A percentile compares a stretch with the other conserved stretches of the same genome.
Conservation (phyloP, 2,888 invertebrate genomes). For the Dolomedes plantarius region DNA sequence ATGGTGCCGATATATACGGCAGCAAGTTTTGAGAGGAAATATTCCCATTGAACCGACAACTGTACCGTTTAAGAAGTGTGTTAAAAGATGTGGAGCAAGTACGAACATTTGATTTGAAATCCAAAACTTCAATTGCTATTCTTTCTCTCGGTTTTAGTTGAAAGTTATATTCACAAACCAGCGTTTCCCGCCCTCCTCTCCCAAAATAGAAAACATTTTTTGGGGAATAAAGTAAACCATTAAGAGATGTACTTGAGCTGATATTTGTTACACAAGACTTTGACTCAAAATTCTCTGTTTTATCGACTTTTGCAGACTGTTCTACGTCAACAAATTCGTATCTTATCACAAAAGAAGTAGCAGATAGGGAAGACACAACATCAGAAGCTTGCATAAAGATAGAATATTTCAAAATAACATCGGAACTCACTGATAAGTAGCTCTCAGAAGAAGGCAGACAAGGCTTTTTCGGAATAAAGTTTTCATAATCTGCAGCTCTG, state of each 20-base stretch:
- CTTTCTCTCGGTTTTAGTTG: constrained; percentile 53
- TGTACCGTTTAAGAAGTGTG: constrained; percentile 30
- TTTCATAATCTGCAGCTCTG: constrained; percentile 73
- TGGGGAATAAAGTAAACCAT: constrained; percentile 84
- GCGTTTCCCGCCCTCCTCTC: constrained; percentile 85
- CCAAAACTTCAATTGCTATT: constrained; percentile 76
- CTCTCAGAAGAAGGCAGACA: constrained; percentile 80
- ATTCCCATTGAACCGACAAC: constrained; percentile 37
- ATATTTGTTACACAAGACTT: constrained; percentile 49
- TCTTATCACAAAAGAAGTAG: constrained; percentile 84
- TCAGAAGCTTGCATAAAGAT: constrained; percentile 84
- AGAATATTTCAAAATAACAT: constrained; percentile 85
- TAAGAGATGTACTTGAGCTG: constrained; percentile 66
- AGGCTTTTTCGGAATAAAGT: constrained; percentile 73
- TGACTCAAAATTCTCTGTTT: constrained; percentile 36
- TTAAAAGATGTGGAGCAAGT: constrained; percentile 41
- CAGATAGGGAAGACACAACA: constrained; percentile 80
- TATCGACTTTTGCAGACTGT: neutral
- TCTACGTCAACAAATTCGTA: constrained; percentile 86
- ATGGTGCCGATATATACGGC: neutral
- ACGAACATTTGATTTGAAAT: constrained; percentile 31
- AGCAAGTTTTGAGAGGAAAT: neutral
- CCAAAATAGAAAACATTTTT: constrained; percentile 89
- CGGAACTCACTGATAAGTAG: constrained; percentile 85
- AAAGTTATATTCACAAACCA: constrained; percentile 80